Evolutionary conservation across 2,113 vertebrate genomes (phyloP).

Genomic region (Pygoscelis adeliae): DNA sequence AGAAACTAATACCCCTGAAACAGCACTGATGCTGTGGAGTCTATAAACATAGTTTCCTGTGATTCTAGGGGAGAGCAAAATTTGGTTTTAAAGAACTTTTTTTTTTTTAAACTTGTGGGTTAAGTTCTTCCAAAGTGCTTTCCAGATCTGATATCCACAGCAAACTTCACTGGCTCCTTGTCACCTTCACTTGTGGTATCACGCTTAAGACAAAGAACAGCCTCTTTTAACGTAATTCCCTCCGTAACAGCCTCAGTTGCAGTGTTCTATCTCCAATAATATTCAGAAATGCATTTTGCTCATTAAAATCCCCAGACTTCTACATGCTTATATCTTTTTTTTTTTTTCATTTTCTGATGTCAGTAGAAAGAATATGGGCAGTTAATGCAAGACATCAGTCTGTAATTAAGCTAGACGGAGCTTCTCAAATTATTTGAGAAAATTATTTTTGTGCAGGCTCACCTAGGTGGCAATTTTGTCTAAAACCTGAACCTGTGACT

Average conservation of each 20-base stretch:
- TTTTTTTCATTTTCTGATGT: neutral
- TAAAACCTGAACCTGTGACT: neutral
- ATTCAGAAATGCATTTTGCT: neutral
- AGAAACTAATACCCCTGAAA: slow-evolving; percentile 4
- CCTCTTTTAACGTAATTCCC: neutral
- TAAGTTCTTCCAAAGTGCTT: slow-evolving; percentile 9
- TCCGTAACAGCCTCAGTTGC: neutral
- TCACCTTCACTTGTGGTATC: neutral
- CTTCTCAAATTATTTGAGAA: neutral
- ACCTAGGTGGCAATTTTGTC: neutral
- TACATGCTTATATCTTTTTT: neutral
- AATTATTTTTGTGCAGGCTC: neutral
- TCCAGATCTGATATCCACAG: slow-evolving; percentile 33
- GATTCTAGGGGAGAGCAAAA: neutral
- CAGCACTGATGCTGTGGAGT: neutral
- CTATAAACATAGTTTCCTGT: neutral
- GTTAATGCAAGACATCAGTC: neutral
- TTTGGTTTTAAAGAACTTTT: neutral
- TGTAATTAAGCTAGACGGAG: neutral
- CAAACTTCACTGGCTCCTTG: neutral
- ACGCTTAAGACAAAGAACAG: neutral
- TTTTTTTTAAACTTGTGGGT: neutral
- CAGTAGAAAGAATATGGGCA: neutral
- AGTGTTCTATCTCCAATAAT: neutral
- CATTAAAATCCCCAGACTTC: neutral